Percentiles rank a stretch among this genome's conserved stretches.
Evolutionary conservation across 2,113 vertebrate species (phyloP).

Genomic region (Plestiodon gilberti): DNA sequence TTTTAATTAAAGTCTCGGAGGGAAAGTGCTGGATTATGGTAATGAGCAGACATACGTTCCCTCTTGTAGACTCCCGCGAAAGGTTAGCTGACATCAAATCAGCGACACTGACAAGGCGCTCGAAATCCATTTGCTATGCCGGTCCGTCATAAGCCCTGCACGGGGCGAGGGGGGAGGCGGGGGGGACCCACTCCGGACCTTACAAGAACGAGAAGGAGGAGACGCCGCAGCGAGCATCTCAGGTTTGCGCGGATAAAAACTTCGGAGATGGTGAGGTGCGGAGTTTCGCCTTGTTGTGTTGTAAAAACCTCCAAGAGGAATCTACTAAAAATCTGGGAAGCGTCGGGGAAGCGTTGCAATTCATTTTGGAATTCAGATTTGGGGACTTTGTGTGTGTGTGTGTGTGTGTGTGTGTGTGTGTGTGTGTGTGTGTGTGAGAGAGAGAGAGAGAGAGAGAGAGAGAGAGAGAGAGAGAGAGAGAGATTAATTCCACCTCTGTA

Average conservation of each 20-base stretch:
- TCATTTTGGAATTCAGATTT: too few species aligned
- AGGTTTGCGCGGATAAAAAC: neutral
- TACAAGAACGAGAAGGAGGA: conserved; percentile 35
- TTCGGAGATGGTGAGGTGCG: neutral
- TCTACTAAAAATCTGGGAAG: neutral
- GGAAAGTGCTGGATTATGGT: conserved; percentile 95
- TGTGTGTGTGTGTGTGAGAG: too few species aligned
- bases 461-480: too few species aligned
- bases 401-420: too few species aligned
- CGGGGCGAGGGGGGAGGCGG: conserved; percentile 41
- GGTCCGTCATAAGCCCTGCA: conserved; percentile 26
- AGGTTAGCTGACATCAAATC: conserved; percentile 86
- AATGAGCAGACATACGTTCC: conserved; percentile 90
- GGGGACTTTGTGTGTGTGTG: too few species aligned
- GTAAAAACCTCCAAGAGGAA: neutral
- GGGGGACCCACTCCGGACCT: conserved; percentile 29
- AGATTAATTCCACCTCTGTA: neutral
- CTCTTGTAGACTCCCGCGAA: conserved; percentile 82
- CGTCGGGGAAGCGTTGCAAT: too few species aligned
- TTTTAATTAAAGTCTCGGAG: conserved; percentile 96
- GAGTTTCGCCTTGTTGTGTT: neutral
- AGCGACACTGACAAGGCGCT: conserved; percentile 84
- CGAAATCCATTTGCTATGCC: conserved; percentile 83
- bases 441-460: too few species aligned
- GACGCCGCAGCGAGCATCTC: conserved; percentile 12